Evolutionary conservation across 64 coral and sea anemone species (phyloP).

Genomic region (Trachythela sp.): DNA sequence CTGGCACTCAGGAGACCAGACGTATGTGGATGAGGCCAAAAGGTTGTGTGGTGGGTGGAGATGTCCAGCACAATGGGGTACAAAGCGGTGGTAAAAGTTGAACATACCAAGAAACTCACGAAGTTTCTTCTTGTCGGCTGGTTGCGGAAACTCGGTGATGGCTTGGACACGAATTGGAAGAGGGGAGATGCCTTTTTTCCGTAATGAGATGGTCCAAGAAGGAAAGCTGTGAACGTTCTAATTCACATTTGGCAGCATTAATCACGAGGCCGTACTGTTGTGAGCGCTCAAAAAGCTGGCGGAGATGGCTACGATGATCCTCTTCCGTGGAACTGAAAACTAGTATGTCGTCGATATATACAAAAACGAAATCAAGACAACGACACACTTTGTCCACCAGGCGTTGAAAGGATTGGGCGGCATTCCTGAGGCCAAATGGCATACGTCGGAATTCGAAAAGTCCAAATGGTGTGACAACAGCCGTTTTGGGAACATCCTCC

Average conservation of each 20-base stretch:
- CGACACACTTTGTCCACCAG: background rate
- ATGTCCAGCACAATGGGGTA: background rate
- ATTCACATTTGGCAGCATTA: slow-evolving; percentile 4
- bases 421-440: background rate
- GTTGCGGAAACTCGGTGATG: background rate
- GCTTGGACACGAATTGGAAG: background rate
- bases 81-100: too few species aligned
- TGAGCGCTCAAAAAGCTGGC: slow-evolving; percentile 18
- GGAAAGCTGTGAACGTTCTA: background rate
- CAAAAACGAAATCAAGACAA: too few species aligned
- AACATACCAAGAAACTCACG: slow-evolving; percentile 23
- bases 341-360: too few species aligned
- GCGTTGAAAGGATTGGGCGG: background rate
- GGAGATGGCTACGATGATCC: background rate
- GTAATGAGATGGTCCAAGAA: slow-evolving; percentile 26
- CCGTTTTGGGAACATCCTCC: background rate
- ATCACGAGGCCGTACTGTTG: background rate
- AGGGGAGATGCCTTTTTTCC: background rate
- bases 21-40: too few species aligned
- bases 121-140: background rate
- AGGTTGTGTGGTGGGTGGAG: background rate
- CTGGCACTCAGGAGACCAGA: background rate
- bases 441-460: background rate
- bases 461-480: background rate
- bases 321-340: background rate